Conservation (phyloP, 2,113 vertebrate genomes). For the Platichthys stellatus region DNA sequence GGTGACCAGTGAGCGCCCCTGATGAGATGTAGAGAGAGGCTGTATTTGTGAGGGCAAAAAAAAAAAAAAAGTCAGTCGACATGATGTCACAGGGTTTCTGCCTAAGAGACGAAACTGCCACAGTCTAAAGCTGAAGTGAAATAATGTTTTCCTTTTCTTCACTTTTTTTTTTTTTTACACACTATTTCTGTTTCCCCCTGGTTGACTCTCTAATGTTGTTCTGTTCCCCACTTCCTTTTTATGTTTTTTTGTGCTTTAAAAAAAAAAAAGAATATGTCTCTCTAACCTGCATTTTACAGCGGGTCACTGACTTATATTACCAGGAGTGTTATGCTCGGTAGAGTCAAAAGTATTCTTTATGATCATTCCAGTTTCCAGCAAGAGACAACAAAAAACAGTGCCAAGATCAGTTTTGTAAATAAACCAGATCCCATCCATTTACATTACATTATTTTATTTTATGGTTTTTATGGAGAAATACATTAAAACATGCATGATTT, state of each 20-base stretch:
- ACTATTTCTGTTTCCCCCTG: constrained; percentile 57
- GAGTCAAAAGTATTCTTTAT: constrained; percentile 75
- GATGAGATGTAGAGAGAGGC: constrained; percentile 30
- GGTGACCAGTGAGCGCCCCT: constrained; percentile 54
- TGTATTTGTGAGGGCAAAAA: constrained; percentile 26
- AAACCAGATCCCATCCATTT: constrained; percentile 73
- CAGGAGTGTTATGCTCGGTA: constrained; percentile 66
- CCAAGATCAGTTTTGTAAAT: constrained; percentile 85
- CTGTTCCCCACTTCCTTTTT: constrained; percentile 40
- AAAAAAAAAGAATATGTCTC: constrained; percentile 53
- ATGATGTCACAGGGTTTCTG: constrained; percentile 72
- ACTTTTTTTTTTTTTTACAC: constrained; percentile 65
- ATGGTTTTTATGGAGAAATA: constrained; percentile 73
- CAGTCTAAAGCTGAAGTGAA: constrained; percentile 68
- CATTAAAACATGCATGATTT: constrained; percentile 84
- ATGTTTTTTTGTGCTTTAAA: constrained; percentile 59
- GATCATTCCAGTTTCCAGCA: constrained; percentile 77
- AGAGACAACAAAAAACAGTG: constrained; percentile 79
- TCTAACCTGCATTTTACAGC: constrained; percentile 66
- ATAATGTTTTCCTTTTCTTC: constrained; percentile 19
- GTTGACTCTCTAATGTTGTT: constrained; percentile 54
- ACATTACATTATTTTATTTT: constrained; percentile 37
- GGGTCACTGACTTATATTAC: constrained; percentile 64
- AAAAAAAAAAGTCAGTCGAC: constrained; percentile 29
- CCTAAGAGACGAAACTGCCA: constrained; percentile 78